Conservation (phyloP, 2,113 vertebrate genomes). For the Microtus pennsylvanicus region DNA sequence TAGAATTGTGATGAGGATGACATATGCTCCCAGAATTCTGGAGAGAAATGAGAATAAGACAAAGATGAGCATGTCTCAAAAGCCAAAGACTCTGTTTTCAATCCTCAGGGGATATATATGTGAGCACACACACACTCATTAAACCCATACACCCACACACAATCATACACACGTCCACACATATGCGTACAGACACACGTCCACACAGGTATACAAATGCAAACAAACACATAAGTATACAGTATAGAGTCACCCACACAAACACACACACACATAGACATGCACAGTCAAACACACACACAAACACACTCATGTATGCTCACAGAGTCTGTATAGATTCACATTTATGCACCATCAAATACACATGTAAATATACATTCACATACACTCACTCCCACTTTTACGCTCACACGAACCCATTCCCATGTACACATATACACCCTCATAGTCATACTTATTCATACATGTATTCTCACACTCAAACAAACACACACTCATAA, state of each 20-base stretch:
- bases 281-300: neutral
- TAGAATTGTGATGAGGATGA: neutral
- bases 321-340: neutral
- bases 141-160: neutral
- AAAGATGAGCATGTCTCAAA: neutral
- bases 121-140: neutral
- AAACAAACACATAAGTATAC: neutral
- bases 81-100: no score
- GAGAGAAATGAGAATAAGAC: neutral
- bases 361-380: neutral
- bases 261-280: neutral
- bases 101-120: neutral
- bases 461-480: neutral
- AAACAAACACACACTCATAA: neutral
- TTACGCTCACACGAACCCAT: neutral
- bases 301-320: neutral
- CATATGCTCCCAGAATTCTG: neutral
- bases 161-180: neutral
- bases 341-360: no score
- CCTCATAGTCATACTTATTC: neutral
- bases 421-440: neutral
- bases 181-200: neutral
- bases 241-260: neutral
- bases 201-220: neutral
- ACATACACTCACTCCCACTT: neutral